Evolutionary conservation across 2,797 vertebrate genomes (phyloP), one percentile per base, ranked within the genome.

Genomic region (Eospalax fontanierii): DNA sequence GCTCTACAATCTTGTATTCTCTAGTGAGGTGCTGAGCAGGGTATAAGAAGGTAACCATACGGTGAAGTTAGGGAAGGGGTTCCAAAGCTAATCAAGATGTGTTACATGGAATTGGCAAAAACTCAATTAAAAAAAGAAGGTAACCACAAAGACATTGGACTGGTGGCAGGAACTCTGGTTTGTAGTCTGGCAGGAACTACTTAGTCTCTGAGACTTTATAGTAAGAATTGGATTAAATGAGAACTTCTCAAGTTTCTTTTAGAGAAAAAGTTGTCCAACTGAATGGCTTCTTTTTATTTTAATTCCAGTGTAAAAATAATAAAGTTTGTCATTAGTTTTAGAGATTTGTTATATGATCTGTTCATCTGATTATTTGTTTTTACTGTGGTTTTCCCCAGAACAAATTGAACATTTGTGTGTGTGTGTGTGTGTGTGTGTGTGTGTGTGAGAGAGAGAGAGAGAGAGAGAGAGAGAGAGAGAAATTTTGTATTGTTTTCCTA

Each of bases 391-490:
- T 89, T 87, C 84, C 30, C 15, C 76, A 73, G 88, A 66, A 38
- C 65, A n/a, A 91, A 91, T 22, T 73, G 57, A 85, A 43, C 11
- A 50, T 26, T 83, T n/a, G 90, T 93, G 50, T 86, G 70, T 90
- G n/a, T 54, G 4, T 10, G 2, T 66, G 16, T 88, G 74, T 90
- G 38, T 50, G 4, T 10, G 2, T 66, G 19, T 50, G 46, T 88
- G 74, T 90, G 38, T 50, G 4, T 10, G 2, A 61, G 19, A n/a
- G n/a, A n/a, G n/a, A n/a, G n/a, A n/a, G n/a, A n/a, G n/a, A n/a
- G n/a, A n/a, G n/a, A n/a, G n/a, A n/a, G n/a, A n/a, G n/a, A n/a
- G n/a, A n/a, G n/a, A n/a, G n/a, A n/a, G n/a, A n/a, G n/a, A n/a
- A n/a, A 21, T 38, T 90, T 96, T 75, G n/a, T 40, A 30, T 88